A percentile compares a stretch with the other conserved stretches of the same genome.
These are phyloP conservation scores for Philypnodon macrostomus DNA, from an alignment of 2,797 vertebrate genomes.

Conservation along the genomic window DNA sequence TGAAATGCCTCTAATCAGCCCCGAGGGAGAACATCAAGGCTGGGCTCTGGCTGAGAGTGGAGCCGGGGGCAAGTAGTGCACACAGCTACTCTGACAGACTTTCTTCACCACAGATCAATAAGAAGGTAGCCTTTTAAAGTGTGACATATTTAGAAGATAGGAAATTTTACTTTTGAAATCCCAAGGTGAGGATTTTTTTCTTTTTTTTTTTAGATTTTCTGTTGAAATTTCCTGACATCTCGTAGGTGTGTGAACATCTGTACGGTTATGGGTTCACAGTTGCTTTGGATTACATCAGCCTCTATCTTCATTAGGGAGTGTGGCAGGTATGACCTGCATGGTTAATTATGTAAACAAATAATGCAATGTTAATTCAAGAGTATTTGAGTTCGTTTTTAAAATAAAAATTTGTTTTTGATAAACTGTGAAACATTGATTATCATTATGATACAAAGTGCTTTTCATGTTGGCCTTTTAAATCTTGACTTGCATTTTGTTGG, in stretches of 20 bases:
- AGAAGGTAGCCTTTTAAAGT: slow-evolving; percentile 65
- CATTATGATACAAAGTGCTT: no score
- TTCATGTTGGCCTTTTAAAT: no score
- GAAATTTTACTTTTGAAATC: slow-evolving; percentile 65
- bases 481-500: no score
- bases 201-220: slow-evolving; percentile 50
- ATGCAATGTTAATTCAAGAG: slow-evolving; percentile 24
- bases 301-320: slow-evolving; percentile 41
- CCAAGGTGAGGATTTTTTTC: slow-evolving; percentile 28
- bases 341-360: slow-evolving; percentile 49
- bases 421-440: no score
- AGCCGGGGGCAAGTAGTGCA: slow-evolving; percentile 55
- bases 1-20: slow-evolving; percentile 76
- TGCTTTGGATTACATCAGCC: slow-evolving; percentile 80
- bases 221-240: slow-evolving; percentile 69
- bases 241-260: slow-evolving; percentile 59
- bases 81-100: slow-evolving; percentile 65
- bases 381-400: no score
- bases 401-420: no score
- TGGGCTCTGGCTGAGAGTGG: slow-evolving; percentile 61
- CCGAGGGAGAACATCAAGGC: slow-evolving; percentile 71
- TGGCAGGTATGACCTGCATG: slow-evolving; percentile 30
- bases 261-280: slow-evolving; percentile 58
- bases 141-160: slow-evolving; percentile 67
- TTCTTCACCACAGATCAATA: slow-evolving; percentile 72